Evolutionary conservation across 2,113 vertebrate species (phyloP).

Genomic region (Pelmatolapia mariae): DNA sequence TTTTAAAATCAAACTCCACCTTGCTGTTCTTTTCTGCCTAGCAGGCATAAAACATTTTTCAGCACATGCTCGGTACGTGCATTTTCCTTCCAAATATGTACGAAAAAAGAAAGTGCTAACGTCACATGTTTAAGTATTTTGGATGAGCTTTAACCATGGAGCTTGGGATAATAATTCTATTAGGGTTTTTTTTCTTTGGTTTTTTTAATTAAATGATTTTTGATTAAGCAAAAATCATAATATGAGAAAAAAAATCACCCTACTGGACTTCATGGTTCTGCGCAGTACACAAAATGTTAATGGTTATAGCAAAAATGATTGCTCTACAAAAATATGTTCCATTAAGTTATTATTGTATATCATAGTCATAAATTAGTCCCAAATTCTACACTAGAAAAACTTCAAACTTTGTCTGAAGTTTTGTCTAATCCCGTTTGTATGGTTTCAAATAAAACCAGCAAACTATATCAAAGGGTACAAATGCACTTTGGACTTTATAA

Average conservation of each 20-base stretch:
- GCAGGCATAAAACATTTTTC: not conserved
- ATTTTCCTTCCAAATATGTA: not conserved
- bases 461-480: not conserved
- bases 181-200: rapidly evolving
- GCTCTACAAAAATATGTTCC: not conserved
- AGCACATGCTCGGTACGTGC: not conserved
- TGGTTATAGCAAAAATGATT: not conserved
- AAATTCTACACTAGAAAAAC: not conserved
- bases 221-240: no score
- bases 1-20: not conserved
- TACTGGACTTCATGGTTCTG: not conserved
- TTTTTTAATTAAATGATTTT: not conserved
- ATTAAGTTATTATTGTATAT: not conserved
- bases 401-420: not conserved
- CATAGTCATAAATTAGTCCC: not conserved
- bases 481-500: not conserved
- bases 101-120: not conserved
- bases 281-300: not conserved
- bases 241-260: not conserved
- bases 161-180: not conserved
- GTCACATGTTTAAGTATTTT: not conserved
- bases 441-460: not conserved
- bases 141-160: not conserved
- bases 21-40: not conserved
- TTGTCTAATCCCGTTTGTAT: not conserved